A percentile compares a stretch with the other conserved stretches of the same genome.
phyloP scores from a whole-genome alignment of 2,797 vertebrate genomes.

The Microctenopoma steveboyesi region DNA sequence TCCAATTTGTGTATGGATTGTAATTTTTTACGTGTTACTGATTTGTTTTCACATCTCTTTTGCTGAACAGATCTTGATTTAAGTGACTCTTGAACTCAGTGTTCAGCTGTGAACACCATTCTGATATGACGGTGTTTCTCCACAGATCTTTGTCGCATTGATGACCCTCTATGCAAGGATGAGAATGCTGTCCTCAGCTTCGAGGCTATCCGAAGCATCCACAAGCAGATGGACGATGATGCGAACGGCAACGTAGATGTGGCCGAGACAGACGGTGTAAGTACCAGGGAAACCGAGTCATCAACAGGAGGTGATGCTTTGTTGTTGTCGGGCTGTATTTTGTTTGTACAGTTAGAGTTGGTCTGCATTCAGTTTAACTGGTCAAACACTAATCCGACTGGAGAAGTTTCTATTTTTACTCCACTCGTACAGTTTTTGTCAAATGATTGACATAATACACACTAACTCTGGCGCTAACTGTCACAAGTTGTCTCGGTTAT shows the following conservation, averaged over 20 bases:
- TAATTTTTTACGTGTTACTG: too few relatives aligned
- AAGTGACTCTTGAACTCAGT: background rate
- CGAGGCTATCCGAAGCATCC: conserved; percentile 94
- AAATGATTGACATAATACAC: conserved; percentile 38
- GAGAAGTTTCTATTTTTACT: conserved; percentile 15
- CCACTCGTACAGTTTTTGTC: conserved; percentile 3
- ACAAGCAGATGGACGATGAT: conserved; percentile 99
- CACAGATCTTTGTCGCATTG: conserved; percentile 94
- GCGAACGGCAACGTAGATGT: conserved; percentile 97
- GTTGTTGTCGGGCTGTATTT: background rate
- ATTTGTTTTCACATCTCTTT: too few relatives aligned
- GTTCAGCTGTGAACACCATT: background rate
- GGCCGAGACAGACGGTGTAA: conserved; percentile 93
- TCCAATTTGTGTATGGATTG: too few relatives aligned
- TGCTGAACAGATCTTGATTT: too few relatives aligned
- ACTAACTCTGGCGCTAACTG: background rate
- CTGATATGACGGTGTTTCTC: conserved; percentile 19
- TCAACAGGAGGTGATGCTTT: background rate
- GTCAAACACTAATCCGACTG: background rate
- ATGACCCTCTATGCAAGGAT: conserved; percentile 88
- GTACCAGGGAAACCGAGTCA: conserved; percentile 47
- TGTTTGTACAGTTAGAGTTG: conserved; percentile 3
- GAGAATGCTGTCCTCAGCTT: conserved; percentile 92
- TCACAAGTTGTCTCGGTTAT: background rate
- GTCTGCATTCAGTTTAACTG: background rate